Base-by-base conservation (phyloP, 2,113 vertebrate genomes). In the Philantomba maxwellii region DNA sequence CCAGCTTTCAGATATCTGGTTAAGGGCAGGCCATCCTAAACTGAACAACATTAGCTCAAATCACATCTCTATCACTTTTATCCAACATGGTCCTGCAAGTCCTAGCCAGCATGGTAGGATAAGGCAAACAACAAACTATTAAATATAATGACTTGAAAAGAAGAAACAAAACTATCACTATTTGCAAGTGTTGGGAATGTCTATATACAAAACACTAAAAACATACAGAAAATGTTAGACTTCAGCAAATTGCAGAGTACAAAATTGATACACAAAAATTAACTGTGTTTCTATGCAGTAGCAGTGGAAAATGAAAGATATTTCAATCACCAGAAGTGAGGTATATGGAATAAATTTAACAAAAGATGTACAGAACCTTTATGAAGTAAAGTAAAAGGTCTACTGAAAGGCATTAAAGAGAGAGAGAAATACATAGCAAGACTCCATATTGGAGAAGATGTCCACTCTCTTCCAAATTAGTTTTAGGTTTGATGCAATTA, bases 281-380 rank as follows among this genome's bases (percentile, higher is more conserved):
- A 92, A 55, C 85, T 51, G 57, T 64, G 49, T 75, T 58, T 75
- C 25, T 73, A 51, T 30, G 60, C 14, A 60, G 81, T 77, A 94
- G 26, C 51, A 84, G 70, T 12, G 87, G 25, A 95, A 92, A 90
- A 93, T 89, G 70, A 80, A 93, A 91, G n/a, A 66, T 77, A 84
- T 87, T 92, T 81, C 21, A 80, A 66, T 57, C 51, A 95, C 6
- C 51, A 83, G 60, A 89, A 92, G 91, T 28, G 53, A 87, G 23
- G 28, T 17, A 77, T 33, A 75, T 3, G 75, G 36, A 28, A 94
- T 87, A 84, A 57, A 81, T 51, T 81, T 82, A 87, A 93, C 39
- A 28, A 81, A 75, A 92, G 36, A 82, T 36, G 36, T 49, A 6
- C 1, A 60, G 84, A 82, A 87, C 23, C 49, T 73, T 51, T 57